Conservation (phyloP, 2,888 invertebrate species). For the Archips xylosteana region DNA sequence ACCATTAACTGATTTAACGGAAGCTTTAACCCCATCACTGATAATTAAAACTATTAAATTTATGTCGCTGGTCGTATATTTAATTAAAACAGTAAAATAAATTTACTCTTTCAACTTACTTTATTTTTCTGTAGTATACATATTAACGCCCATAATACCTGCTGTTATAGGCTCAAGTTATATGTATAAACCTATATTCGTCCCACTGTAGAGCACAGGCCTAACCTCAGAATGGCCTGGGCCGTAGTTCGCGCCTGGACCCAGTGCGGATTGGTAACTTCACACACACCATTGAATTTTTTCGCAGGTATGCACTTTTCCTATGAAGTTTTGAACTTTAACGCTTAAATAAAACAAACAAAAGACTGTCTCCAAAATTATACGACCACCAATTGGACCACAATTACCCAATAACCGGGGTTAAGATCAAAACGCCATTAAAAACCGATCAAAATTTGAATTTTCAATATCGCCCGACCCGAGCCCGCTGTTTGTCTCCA, state of each 20-base stretch:
- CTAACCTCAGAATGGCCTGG: too few relatives aligned
- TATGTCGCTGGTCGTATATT: slow-evolving; percentile 8
- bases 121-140: too few relatives aligned
- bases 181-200: too few relatives aligned
- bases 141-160: too few relatives aligned
- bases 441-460: slow-evolving; percentile 50
- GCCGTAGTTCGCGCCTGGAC: too few relatives aligned
- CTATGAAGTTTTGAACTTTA: background rate
- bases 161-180: too few relatives aligned
- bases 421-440: slow-evolving; percentile 20
- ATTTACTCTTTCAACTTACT: background rate
- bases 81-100: slow-evolving; percentile 8
- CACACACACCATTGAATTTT: too few relatives aligned
- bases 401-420: background rate
- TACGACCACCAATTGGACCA: background rate
- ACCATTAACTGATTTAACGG: slow-evolving; percentile 10
- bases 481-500: slow-evolving; percentile 67
- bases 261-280: too few relatives aligned
- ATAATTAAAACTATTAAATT: background rate
- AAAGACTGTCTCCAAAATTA: background rate
- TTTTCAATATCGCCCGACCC: slow-evolving; percentile 62
- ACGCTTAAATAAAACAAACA: background rate
- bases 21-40: slow-evolving; percentile 6
- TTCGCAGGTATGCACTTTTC: too few relatives aligned
- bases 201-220: too few relatives aligned